phyloP scores from a whole-genome alignment of 92 coral and sea anemone species.

The Hydrozoanthus gracilis region DNA sequence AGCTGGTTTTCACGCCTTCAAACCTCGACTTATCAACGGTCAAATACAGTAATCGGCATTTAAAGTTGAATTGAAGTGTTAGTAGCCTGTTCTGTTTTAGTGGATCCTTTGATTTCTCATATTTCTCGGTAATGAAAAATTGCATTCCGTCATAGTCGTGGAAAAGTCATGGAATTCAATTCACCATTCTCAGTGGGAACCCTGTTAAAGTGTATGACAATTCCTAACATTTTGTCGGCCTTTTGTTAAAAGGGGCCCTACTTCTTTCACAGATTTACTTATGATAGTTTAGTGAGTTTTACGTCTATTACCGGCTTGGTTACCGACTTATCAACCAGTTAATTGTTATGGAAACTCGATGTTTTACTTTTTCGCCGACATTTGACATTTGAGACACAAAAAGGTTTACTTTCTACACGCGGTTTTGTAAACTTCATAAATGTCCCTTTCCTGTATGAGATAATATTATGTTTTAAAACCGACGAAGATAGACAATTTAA shows the following conservation, averaged over 20 bases:
- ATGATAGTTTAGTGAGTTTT: constrained; percentile 10
- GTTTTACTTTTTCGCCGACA: constrained; percentile 17
- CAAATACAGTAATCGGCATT: no score
- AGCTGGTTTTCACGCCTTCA: no score
- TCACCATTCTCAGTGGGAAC: background rate
- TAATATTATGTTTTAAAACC: no score
- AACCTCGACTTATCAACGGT: no score
- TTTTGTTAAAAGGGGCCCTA: constrained; percentile 4
- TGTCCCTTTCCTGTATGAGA: no score
- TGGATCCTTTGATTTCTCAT: background rate
- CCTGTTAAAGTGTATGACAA: constrained; percentile 22
- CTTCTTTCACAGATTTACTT: constrained; percentile 11
- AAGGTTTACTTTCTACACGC: no score
- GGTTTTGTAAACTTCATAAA: no score
- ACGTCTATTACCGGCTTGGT: constrained; percentile 20
- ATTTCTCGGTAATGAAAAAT: background rate
- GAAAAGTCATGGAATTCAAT: background rate
- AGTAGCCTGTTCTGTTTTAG: background rate
- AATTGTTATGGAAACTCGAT: background rate
- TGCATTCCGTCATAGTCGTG: background rate
- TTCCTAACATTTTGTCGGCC: constrained; percentile 24
- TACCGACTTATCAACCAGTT: background rate
- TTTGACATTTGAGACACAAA: no score
- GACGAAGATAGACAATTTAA: no score
- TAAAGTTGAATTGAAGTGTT: background rate